Evolutionary conservation across 37 sponge, comb jelly and placozoan species (phyloP).

Genomic region (Chondrilla cf. caribensis): DNA sequence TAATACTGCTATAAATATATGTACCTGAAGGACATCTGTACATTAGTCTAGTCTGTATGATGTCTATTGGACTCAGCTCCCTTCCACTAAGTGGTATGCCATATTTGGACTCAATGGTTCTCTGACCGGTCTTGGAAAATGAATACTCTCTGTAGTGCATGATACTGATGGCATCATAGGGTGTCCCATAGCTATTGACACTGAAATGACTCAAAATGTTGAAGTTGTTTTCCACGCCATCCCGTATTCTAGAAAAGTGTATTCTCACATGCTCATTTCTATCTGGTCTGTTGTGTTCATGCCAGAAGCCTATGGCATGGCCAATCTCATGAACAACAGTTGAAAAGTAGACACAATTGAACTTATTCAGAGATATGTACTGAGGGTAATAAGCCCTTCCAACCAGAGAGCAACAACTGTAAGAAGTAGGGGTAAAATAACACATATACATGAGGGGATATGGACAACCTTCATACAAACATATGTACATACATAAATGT

Average conservation of each 20-base stretch:
- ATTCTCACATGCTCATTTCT: constrained; percentile 20
- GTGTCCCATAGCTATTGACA: background rate
- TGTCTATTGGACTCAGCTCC: constrained; percentile 15
- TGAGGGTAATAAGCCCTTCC: background rate
- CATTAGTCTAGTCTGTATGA: background rate
- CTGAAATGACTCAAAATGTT: background rate
- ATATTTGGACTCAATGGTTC: constrained; percentile 10
- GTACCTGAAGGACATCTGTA: constrained; percentile 19
- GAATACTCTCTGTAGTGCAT: background rate
- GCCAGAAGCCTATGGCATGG: constrained; percentile 38
- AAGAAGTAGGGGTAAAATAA: background rate
- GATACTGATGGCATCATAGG: constrained; percentile 17
- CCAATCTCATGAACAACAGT: constrained; percentile 37
- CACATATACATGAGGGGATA: too few species aligned
- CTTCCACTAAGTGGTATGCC: constrained; percentile 12
- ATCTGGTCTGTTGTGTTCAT: constrained; percentile 37
- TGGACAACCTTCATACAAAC: too few species aligned
- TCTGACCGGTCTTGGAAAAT: background rate
- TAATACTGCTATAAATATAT: too few species aligned
- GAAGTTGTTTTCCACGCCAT: background rate
- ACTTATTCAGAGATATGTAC: background rate
- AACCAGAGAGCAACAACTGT: constrained; percentile 41
- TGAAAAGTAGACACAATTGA: background rate
- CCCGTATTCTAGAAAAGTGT: background rate
- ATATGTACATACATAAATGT: too few species aligned